Evolutionary conservation across 2,888 invertebrate genomes (phyloP), one percentile per base, ranked within the genome.

Genomic region (Spilarctia lutea): DNA sequence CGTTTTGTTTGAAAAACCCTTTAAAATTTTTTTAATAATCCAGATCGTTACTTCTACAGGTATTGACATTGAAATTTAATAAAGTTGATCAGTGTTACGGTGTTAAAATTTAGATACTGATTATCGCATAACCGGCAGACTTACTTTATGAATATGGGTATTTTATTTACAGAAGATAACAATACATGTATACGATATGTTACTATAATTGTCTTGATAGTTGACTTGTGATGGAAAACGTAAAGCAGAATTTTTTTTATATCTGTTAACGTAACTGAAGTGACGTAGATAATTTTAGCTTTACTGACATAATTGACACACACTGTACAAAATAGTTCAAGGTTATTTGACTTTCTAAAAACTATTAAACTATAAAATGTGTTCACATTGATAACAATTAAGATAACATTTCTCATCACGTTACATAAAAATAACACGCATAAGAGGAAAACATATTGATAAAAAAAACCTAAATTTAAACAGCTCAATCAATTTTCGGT

Each of bases 101-200:
- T 18, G 4, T 39, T 8, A 39, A 69, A n/a, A 52, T 72, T 63
- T 78, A 75, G 82, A 76, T 78, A 68, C 76, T 79, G 83, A 87
- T 89, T 90, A 88, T 86, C 85, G 76, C 75, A 63, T 76, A 75
- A 80, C 81, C 88, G 90, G 90, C 91, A 89, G 84, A 81, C 86
- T 82, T 79, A 77, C 74, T 87, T 89, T 90, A 89, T 88, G 85
- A 88, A 90, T 88, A 86, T 77, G 75, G 76, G 65, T 75, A 75
- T 86, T 87, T 87, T 72, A 75, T 86, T 87, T 86, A 78, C 82
- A 79, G 72, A 78, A 88, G 91, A 92, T 92, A 93, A 87, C 86
- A 83, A 83, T 84, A 86, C 86, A 86, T 92, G 89, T 92, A 93
- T 92, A 92, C 90, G 87, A 91, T 90, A 85, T 87, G 79, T 83